Percentiles rank a stretch among this genome's conserved stretches.
These are phyloP conservation scores for Agriotes lineatus DNA, from an alignment of 2,888 invertebrate species.

Conservation along the genomic window DNA sequence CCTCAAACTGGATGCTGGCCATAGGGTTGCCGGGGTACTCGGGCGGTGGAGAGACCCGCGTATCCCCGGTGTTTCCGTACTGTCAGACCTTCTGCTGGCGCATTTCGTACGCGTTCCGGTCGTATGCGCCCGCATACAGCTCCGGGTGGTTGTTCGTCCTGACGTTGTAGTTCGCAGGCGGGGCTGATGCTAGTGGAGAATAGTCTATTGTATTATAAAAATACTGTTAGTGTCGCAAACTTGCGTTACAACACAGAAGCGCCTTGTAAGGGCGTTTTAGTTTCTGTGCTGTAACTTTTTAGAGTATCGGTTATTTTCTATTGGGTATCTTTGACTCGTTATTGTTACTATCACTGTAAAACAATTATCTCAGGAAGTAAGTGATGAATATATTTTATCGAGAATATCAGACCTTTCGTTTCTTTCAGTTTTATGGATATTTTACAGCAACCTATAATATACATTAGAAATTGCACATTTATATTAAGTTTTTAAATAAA, in stretches of 20 bases:
- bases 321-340: no score
- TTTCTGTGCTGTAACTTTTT: conserved; percentile 34
- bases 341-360: no score
- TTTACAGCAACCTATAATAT: no score
- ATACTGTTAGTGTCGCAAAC: conserved; percentile 33
- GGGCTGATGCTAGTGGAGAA: conserved; percentile 66
- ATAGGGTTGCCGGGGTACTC: conserved; percentile 64
- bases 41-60: conserved; percentile 63
- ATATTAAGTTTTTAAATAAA: no score
- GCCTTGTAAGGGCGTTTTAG: background rate
- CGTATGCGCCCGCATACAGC: conserved; percentile 81
- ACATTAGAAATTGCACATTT: no score
- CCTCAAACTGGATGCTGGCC: conserved; percentile 58
- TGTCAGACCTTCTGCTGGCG: conserved; percentile 78
- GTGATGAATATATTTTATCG: no score
- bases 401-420: no score
- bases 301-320: no score
- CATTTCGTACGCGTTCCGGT: conserved; percentile 79
- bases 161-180: conserved; percentile 58
- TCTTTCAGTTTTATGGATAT: no score
- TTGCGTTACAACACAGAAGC: conserved; percentile 33
- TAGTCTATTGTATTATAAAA: conserved; percentile 53
- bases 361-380: no score
- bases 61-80: conserved; percentile 57
- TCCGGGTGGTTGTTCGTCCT: conserved; percentile 70